Evolutionary conservation across 2,797 vertebrate species (phyloP).

Genomic region (Melanotaenia parkinsoni): DNA sequence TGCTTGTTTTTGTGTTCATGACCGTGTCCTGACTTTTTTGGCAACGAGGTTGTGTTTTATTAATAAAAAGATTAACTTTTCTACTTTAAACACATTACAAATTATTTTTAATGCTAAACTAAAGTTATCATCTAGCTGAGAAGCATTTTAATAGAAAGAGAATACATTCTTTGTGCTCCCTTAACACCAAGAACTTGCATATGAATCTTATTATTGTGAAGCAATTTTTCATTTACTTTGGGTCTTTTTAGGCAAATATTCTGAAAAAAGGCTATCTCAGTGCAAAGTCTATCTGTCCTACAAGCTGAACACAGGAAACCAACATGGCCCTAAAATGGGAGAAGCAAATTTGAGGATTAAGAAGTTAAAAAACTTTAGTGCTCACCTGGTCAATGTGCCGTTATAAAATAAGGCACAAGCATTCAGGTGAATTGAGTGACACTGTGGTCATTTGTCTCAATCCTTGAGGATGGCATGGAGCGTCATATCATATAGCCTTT

Average conservation of each 20-base stretch:
- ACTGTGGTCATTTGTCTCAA: conserved; percentile 7
- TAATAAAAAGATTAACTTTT: too few species aligned
- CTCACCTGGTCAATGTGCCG: not conserved
- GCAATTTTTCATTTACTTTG: not conserved
- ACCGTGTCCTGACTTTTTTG: too few species aligned
- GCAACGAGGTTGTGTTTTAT: too few species aligned
- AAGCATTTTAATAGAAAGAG: not conserved
- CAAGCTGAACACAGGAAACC: not conserved
- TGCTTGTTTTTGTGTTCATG: too few species aligned
- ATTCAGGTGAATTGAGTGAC: not conserved
- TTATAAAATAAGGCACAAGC: not conserved
- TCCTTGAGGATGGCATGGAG: not conserved
- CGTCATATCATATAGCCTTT: conserved; percentile 6
- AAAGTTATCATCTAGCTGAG: too few species aligned
- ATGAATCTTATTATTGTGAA: not conserved
- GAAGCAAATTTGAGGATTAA: not conserved
- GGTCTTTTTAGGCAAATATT: too few species aligned
- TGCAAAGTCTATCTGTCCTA: not conserved
- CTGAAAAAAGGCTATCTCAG: too few species aligned
- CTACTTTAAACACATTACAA: too few species aligned
- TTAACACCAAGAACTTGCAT: not conserved
- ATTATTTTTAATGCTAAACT: too few species aligned
- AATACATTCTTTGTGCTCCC: not conserved
- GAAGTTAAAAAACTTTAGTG: not conserved
- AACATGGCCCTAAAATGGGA: not conserved